A percentile compares a stretch with the other conserved stretches of the same genome.
Conservation (phyloP, 2,113 vertebrate genomes). For the Lepisosteus osseus region DNA sequence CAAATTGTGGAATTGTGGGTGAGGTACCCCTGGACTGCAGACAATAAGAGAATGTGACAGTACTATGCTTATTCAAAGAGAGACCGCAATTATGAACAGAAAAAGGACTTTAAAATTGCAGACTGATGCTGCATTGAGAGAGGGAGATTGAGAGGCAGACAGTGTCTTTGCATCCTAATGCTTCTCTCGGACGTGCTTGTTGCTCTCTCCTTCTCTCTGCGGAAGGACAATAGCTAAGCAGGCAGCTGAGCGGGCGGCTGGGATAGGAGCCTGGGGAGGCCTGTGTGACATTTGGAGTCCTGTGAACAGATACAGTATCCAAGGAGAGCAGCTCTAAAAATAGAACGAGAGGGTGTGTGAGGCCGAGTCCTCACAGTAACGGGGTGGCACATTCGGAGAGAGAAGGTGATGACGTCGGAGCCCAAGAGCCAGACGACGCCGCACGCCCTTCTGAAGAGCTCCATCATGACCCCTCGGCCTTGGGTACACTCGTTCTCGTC, state of each 20-base stretch:
- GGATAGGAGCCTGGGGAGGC: background rate
- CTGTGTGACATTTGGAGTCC: background rate
- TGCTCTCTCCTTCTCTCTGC: background rate
- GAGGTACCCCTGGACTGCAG: too few relatives aligned
- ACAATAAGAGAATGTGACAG: too few relatives aligned
- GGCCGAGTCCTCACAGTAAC: background rate
- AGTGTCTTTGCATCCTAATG: slow-evolving; percentile 3
- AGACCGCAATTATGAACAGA: too few relatives aligned
- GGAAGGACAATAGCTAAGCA: background rate
- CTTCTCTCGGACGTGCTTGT: background rate
- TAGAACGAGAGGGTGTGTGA: background rate
- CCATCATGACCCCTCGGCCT: background rate
- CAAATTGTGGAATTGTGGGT: too few relatives aligned
- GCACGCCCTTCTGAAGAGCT: background rate
- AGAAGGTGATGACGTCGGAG: background rate
- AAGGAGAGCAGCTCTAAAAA: slow-evolving; percentile 1
- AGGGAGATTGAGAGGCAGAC: background rate
- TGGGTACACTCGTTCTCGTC: background rate
- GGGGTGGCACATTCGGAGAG: background rate
- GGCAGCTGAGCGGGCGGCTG: background rate
- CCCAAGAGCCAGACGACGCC: background rate
- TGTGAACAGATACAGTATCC: background rate
- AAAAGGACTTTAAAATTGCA: background rate
- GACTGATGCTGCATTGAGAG: background rate
- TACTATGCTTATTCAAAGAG: too few relatives aligned